These are phyloP conservation scores for Beaufortia kweichowensis DNA, from an alignment of 2,113 vertebrate genomes.

Conservation along the genomic window DNA sequence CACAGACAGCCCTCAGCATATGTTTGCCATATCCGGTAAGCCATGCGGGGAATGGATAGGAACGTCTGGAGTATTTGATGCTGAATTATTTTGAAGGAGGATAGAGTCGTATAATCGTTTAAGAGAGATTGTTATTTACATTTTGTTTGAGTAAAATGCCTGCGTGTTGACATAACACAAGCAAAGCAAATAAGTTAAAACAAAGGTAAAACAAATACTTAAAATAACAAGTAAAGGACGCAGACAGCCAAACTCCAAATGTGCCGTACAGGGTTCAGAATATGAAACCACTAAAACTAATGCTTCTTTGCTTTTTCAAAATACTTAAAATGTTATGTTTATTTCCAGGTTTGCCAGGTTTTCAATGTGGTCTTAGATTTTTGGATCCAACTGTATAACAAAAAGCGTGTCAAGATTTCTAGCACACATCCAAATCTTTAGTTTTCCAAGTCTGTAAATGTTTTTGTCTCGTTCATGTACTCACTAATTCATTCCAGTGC, in stretches of 20 bases:
- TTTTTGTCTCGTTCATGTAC: not conserved
- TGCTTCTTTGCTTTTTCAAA: too few relatives aligned
- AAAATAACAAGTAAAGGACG: too few relatives aligned
- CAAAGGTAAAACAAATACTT: not conserved
- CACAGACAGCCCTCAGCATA: constrained; percentile 54
- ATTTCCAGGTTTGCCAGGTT: too few relatives aligned
- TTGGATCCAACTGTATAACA: too few relatives aligned
- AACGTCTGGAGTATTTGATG: constrained; percentile 26
- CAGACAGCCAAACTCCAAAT: not conserved
- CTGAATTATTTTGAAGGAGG: constrained; percentile 25
- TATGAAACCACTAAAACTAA: not conserved
- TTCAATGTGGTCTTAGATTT: too few relatives aligned
- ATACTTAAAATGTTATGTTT: too few relatives aligned
- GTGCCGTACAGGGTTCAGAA: not conserved
- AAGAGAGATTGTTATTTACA: constrained; percentile 13
- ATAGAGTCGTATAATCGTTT: not conserved
- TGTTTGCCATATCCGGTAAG: constrained; percentile 43
- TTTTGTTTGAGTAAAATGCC: not conserved
- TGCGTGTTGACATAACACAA: constrained; percentile 14
- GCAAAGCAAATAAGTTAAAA: not conserved
- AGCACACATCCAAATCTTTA: not conserved
- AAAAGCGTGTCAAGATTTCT: not conserved
- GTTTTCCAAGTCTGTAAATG: not conserved
- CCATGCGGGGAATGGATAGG: constrained; percentile 37
- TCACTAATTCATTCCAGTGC: not conserved